Conservation (phyloP, 2,888 invertebrate species). For the Dryobotodes eremita region DNA sequence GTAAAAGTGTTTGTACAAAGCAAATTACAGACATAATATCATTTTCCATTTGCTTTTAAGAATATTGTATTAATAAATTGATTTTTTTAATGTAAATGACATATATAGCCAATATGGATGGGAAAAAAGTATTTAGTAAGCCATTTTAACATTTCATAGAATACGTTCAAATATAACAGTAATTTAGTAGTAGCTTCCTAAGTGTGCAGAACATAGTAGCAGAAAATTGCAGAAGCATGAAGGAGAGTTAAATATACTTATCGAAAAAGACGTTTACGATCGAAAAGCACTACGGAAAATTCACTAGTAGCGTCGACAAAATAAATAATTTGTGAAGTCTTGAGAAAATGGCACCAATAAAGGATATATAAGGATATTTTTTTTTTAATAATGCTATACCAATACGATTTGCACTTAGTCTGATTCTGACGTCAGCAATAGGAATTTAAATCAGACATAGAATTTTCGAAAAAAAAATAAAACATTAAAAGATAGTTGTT, state of each 20-base stretch:
- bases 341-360: slow-evolving; percentile 4
- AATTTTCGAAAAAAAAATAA: not conserved
- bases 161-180: not conserved
- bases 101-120: not conserved
- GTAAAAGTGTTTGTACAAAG: not conserved
- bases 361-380: too few species aligned
- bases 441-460: not conserved
- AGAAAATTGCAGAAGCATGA: slow-evolving; percentile 6
- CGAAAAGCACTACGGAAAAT: slow-evolving; percentile 56
- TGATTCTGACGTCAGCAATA: not conserved
- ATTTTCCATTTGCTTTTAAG: not conserved
- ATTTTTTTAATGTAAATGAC: not conserved
- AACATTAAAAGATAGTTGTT: not conserved
- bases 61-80: not conserved
- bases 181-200: not conserved
- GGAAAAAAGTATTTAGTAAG: not conserved
- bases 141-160: not conserved
- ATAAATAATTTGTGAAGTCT: slow-evolving; percentile 10
- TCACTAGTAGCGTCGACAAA: slow-evolving; percentile 36
- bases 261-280: slow-evolving; percentile 58
- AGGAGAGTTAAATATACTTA: slow-evolving; percentile 39
- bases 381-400: too few species aligned
- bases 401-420: not conserved
- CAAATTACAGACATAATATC: not conserved
- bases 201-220: slow-evolving; percentile 1